phyloP scores from a whole-genome alignment of 2,888 invertebrate species.

The Oscheius onirici region DNA sequence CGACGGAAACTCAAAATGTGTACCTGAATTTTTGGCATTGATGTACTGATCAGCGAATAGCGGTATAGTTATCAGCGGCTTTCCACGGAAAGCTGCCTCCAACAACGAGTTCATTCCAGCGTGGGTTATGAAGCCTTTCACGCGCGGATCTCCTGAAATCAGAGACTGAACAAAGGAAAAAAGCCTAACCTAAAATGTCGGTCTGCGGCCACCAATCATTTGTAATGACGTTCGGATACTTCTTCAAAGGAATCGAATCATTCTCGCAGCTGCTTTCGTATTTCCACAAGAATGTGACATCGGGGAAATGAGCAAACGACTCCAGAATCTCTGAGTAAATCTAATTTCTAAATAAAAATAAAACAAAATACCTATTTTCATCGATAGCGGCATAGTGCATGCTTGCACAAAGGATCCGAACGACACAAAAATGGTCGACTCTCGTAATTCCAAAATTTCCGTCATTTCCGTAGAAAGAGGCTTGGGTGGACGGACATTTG shows the following conservation, averaged over 20 bases:
- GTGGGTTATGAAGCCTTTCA: conserved; percentile 27
- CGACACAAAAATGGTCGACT: conserved; percentile 17
- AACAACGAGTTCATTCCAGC: conserved; percentile 31
- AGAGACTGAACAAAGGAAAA: background rate
- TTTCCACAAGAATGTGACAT: conserved; percentile 26
- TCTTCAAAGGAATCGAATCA: conserved; percentile 4
- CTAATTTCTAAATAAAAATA: background rate
- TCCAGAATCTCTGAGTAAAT: conserved; percentile 12
- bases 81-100: conserved; percentile 15
- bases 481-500: conserved; percentile 10
- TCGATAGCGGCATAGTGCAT: background rate
- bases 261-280: conserved; percentile 22
- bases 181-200: conserved; percentile 17
- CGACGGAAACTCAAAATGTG: background rate
- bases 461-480: background rate
- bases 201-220: conserved; percentile 23
- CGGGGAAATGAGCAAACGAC: conserved; percentile 5
- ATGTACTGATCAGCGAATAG: conserved; percentile 30
- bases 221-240: conserved; percentile 11
- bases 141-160: conserved; percentile 12
- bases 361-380: conserved; percentile 4
- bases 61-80: conserved; percentile 23
- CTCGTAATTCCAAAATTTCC: background rate
- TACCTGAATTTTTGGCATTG: conserved; percentile 31
- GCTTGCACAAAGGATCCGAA: conserved; percentile 9